Percentiles rank a stretch among this genome's conserved stretches.
Conservation (phyloP, 1,140 invertebrate species). For the Halyomorpha halys region DNA sequence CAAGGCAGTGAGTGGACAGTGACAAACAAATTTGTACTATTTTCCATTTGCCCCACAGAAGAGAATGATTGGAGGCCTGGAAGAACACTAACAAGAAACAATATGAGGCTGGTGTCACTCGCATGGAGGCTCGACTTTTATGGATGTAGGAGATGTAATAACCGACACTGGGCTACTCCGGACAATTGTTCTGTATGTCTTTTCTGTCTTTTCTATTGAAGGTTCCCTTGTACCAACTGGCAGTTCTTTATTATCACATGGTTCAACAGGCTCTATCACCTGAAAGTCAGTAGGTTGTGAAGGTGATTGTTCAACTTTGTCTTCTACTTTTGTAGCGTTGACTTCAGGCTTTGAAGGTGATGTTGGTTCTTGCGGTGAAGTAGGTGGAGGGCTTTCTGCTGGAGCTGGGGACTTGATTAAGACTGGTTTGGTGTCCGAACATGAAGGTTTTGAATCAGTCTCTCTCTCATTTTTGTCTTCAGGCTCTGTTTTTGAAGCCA, state of each 20-base stretch:
- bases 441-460: constrained; percentile 4
- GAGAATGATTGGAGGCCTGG: constrained; percentile 2
- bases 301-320: not conserved
- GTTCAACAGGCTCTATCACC: not conserved
- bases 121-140: constrained; percentile 28
- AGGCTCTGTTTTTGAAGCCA: not conserved
- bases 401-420: not conserved
- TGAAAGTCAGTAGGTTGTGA: no score
- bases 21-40: constrained; percentile 14
- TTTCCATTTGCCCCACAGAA: constrained; percentile 3
- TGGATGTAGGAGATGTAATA: constrained; percentile 32
- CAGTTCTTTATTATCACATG: not conserved
- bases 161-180: constrained; percentile 33
- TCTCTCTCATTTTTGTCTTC: constrained; percentile 16
- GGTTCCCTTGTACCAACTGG: no score
- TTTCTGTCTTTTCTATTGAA: constrained; percentile 7
- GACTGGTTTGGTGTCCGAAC: not conserved
- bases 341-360: not conserved
- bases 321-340: not conserved
- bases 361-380: not conserved
- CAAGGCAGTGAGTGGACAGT: constrained; percentile 18
- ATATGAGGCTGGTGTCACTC: constrained; percentile 17
- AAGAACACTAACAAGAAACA: constrained; percentile 14
- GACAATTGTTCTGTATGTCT: constrained; percentile 20
- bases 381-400: not conserved